Evolutionary conservation across 2,113 vertebrate genomes (phyloP).

Genomic region (Ranitomeya variabilis): DNA sequence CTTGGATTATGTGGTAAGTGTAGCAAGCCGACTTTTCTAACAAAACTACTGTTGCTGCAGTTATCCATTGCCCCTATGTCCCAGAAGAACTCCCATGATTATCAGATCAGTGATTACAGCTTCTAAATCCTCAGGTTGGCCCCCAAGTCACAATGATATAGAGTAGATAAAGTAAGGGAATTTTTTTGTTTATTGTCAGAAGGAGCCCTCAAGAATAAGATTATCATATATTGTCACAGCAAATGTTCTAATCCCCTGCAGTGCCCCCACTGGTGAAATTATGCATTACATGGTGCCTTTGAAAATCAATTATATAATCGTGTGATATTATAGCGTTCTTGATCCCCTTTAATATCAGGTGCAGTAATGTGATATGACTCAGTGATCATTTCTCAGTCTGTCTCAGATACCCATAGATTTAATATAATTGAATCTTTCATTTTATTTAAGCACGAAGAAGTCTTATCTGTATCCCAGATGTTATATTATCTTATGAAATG

Average conservation of each 20-base stretch:
- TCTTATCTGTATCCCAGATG: neutral
- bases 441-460: neutral
- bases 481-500: neutral
- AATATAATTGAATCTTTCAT: neutral
- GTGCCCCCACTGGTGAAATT: neutral
- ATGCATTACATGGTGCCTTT: neutral
- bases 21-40: neutral
- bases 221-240: neutral
- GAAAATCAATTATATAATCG: too few relatives aligned
- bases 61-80: neutral
- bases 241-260: neutral
- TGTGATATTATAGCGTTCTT: too few relatives aligned
- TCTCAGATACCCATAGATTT: neutral
- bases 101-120: too few relatives aligned
- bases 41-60: neutral
- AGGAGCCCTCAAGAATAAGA: neutral
- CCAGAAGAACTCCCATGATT: neutral
- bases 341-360: too few relatives aligned
- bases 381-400: neutral
- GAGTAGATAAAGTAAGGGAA: too few relatives aligned
- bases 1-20: slow-evolving; percentile 99
- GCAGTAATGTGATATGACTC: neutral
- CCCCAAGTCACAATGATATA: too few relatives aligned
- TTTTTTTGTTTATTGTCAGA: too few relatives aligned
- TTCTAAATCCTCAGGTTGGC: too few relatives aligned